Conservation (phyloP, 92 coral and sea anemone species). For the Ricordea florida region DNA sequence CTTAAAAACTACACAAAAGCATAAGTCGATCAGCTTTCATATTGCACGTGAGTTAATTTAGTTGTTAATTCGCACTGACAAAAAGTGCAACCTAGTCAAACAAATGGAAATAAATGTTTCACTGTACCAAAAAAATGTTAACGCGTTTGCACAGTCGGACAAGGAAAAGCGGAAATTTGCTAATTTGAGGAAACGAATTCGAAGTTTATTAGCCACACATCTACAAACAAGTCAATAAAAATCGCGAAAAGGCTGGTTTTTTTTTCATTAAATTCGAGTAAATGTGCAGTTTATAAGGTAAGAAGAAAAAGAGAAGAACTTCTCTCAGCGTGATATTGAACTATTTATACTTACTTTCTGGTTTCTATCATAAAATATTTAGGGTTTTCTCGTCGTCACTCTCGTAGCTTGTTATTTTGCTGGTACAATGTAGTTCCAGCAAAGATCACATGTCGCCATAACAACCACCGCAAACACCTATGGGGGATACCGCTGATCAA, state of each 20-base stretch:
- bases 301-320: not conserved
- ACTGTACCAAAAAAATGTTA: too few species aligned
- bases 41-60: too few species aligned
- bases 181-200: too few species aligned
- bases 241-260: not conserved
- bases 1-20: too few species aligned
- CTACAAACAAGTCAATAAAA: too few species aligned
- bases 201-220: too few species aligned
- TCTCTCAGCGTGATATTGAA: not conserved
- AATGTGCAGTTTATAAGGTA: not conserved
- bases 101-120: too few species aligned
- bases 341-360: conserved; percentile 10
- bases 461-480: conserved; percentile 18
- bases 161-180: too few species aligned
- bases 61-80: too few species aligned
- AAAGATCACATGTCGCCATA: not conserved
- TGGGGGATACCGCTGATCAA: conserved; percentile 22
- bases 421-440: not conserved
- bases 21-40: too few species aligned
- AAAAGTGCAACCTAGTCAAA: too few species aligned
- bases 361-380: conserved; percentile 14
- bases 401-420: not conserved
- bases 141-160: too few species aligned
- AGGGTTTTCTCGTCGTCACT: not conserved
- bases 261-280: not conserved